A percentile compares a stretch with the other conserved stretches of the same genome.
Evolutionary conservation across 2,888 invertebrate species (phyloP).

Genomic region (Macrophya alboannulata): DNA sequence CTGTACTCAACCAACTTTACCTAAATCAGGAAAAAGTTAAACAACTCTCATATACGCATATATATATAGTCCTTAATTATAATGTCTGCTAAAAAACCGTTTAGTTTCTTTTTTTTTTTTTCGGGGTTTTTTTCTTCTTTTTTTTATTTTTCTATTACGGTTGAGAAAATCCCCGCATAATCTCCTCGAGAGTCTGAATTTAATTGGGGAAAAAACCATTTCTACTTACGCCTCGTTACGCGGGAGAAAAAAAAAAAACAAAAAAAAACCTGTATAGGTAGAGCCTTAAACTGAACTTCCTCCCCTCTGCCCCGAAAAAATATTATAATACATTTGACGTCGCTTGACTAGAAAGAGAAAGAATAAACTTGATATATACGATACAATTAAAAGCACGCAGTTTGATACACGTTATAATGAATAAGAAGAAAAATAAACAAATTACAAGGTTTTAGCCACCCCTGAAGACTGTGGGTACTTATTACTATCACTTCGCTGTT

Average conservation of each 20-base stretch:
- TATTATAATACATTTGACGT: neutral
- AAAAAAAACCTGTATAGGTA: neutral
- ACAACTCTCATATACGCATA: neutral
- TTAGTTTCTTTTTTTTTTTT: neutral
- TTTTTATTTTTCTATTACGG: neutral
- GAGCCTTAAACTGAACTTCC: no score
- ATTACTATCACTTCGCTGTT: neutral
- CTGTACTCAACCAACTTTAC: neutral
- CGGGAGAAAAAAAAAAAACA: neutral
- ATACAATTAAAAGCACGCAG: constrained; percentile 6
- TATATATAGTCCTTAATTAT: neutral
- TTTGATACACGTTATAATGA: neutral
- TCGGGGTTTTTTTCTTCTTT: neutral
- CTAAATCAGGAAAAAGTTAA: neutral
- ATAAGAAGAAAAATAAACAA: neutral
- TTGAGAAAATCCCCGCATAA: neutral
- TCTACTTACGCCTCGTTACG: constrained; percentile 5
- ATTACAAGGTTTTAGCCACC: neutral
- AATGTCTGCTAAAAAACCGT: neutral
- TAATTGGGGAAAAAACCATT: constrained; percentile 19
- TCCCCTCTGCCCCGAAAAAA: neutral
- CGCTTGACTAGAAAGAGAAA: neutral
- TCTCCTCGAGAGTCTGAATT: neutral
- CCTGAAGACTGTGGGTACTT: neutral
- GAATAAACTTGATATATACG: neutral